These are phyloP conservation scores for Lomographa bimaculata DNA, from an alignment of 2,888 invertebrate genomes.

Conservation along the genomic window DNA sequence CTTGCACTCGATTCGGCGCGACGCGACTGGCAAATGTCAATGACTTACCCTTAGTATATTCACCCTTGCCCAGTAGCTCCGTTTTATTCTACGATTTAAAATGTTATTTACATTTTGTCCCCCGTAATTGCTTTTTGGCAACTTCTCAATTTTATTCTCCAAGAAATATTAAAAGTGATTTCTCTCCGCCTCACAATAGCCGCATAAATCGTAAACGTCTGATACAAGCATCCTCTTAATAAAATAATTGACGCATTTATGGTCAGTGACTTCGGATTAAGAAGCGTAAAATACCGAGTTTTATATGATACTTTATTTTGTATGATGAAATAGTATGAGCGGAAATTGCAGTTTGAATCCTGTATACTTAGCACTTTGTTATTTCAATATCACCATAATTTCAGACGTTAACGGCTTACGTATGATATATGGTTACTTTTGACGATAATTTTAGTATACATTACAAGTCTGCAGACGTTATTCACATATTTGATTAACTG, in stretches of 20 bases:
- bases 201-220: slow-evolving; percentile 29
- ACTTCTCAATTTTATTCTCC: slow-evolving; percentile 7
- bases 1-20: no score
- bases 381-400: no score
- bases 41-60: slow-evolving; percentile 31
- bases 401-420: no score
- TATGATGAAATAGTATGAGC: no score
- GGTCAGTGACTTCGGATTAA: slow-evolving; percentile 24
- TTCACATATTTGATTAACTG: no score
- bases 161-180: slow-evolving; percentile 11
- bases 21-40: slow-evolving; percentile 31
- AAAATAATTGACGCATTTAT: slow-evolving; percentile 33
- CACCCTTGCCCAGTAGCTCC: slow-evolving; percentile 13
- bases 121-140: slow-evolving; percentile 34
- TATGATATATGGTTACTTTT: no score
- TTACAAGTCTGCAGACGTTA: no score
- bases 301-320: no score
- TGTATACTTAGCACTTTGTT: no score
- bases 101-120: no score
- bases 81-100: slow-evolving; percentile 23
- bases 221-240: slow-evolving; percentile 28
- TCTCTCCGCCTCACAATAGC: slow-evolving; percentile 23
- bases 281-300: not conserved
- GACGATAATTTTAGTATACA: no score
- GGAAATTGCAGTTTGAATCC: no score